Evolutionary conservation across 2,113 vertebrate species (phyloP).

Genomic region (Bettongia penicillata): DNA sequence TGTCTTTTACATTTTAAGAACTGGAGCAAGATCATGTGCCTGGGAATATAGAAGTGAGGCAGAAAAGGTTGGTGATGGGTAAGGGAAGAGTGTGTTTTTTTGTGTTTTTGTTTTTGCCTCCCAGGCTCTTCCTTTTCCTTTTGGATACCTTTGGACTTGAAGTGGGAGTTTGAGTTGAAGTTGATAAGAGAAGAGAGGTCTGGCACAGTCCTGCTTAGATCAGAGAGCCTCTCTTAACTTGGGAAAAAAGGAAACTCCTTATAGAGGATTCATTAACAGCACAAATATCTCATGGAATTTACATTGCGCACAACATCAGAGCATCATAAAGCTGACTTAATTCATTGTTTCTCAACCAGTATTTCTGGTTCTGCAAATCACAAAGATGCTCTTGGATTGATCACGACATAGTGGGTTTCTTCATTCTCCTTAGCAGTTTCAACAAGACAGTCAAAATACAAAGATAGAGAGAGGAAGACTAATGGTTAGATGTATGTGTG

Average conservation of each 20-base stretch:
- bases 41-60: not conserved
- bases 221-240: not conserved
- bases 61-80: too few relatives aligned
- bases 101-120: not conserved
- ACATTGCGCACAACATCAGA: not conserved
- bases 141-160: not conserved
- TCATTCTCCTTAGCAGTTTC: not conserved
- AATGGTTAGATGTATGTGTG: not conserved
- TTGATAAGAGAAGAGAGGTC: too few relatives aligned
- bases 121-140: not conserved
- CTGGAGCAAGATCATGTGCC: not conserved
- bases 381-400: not conserved
- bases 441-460: not conserved
- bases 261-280: not conserved
- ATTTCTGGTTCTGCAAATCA: not conserved
- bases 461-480: not conserved
- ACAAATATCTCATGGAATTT: not conserved
- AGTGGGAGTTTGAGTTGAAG: not conserved
- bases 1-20: not conserved
- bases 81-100: not conserved
- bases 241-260: not conserved
- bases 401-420: not conserved
- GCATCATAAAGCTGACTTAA: not conserved
- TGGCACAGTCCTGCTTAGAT: not conserved
- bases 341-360: not conserved